Conservation (phyloP, 2,113 vertebrate species). For the Ellobius talpinus region DNA sequence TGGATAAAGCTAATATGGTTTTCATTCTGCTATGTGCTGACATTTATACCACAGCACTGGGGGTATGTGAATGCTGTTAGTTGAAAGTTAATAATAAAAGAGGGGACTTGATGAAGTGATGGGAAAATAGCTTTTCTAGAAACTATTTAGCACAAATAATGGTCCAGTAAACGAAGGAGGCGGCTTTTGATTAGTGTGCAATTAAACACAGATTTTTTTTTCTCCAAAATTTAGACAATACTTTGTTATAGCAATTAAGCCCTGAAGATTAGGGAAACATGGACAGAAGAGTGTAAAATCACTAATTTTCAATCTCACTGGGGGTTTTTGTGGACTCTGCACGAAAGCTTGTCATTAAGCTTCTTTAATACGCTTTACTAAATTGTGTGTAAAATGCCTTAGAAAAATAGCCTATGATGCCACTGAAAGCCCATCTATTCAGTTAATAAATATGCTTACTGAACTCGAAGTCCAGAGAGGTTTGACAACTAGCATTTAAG, state of each 20-base stretch:
- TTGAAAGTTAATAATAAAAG: conserved; percentile 38
- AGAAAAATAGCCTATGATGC: conserved; percentile 30
- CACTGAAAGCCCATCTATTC: conserved; percentile 46
- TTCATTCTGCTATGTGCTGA: background rate
- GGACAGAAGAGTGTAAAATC: conserved; percentile 8
- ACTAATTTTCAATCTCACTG: conserved; percentile 42
- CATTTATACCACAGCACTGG: background rate
- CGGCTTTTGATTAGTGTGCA: conserved; percentile 24
- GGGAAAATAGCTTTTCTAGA: conserved; percentile 38
- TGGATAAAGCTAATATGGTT: conserved; percentile 1
- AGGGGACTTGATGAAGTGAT: conserved; percentile 31
- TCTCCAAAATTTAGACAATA: conserved; percentile 7
- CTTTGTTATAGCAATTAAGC: conserved; percentile 50
- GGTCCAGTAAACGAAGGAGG: conserved; percentile 16
- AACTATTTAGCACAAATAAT: conserved; percentile 43
- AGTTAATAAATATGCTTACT: background rate
- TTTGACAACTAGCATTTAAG: conserved; percentile 58
- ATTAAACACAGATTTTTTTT: conserved; percentile 20
- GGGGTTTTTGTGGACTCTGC: conserved; percentile 6
- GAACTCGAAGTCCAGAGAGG: background rate
- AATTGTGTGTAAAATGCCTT: conserved; percentile 50
- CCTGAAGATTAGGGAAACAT: conserved; percentile 42
- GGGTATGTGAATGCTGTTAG: background rate
- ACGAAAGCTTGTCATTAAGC: conserved; percentile 30
- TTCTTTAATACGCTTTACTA: conserved; percentile 43